Evolutionary conservation across 2,797 vertebrate species (phyloP).

Genomic region (Pitangus sulphuratus): DNA sequence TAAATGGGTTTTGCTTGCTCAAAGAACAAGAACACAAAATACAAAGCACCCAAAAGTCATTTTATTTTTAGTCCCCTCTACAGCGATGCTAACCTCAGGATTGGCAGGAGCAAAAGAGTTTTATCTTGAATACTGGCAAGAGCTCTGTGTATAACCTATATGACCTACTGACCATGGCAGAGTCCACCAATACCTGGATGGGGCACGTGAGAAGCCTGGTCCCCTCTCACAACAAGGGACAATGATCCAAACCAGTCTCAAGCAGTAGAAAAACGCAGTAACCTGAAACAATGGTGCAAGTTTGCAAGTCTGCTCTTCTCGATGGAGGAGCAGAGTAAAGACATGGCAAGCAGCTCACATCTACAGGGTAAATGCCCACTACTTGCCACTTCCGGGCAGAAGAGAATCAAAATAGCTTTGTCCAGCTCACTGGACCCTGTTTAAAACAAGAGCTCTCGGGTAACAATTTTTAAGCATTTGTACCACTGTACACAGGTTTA

Average conservation of each 20-base stretch:
- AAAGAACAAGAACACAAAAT: not conserved
- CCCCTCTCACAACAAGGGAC: not conserved
- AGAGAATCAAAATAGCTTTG: not conserved
- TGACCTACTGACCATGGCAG: not conserved
- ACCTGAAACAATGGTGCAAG: not conserved
- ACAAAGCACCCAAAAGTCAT: not conserved
- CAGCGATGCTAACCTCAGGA: not conserved
- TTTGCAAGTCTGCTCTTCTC: not conserved
- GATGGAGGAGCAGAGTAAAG: not conserved
- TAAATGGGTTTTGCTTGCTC: not conserved
- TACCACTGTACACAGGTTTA: not conserved
- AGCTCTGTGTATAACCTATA: fast-evolving
- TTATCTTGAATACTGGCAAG: not conserved
- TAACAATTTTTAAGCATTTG: not conserved
- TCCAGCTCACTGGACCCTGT: not conserved
- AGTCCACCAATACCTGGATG: not conserved
- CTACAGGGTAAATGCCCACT: not conserved
- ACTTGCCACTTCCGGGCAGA: not conserved
- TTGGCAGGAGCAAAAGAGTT: not conserved
- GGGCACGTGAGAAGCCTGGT: not conserved
- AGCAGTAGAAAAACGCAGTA: not conserved
- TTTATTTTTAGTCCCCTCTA: not conserved
- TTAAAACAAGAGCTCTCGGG: not conserved
- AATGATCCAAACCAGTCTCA: not conserved
- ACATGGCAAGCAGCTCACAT: not conserved